A percentile compares a stretch with the other conserved stretches of the same genome.
Conservation (phyloP, 2,888 invertebrate genomes). For the Lithophane semibrunnea region DNA sequence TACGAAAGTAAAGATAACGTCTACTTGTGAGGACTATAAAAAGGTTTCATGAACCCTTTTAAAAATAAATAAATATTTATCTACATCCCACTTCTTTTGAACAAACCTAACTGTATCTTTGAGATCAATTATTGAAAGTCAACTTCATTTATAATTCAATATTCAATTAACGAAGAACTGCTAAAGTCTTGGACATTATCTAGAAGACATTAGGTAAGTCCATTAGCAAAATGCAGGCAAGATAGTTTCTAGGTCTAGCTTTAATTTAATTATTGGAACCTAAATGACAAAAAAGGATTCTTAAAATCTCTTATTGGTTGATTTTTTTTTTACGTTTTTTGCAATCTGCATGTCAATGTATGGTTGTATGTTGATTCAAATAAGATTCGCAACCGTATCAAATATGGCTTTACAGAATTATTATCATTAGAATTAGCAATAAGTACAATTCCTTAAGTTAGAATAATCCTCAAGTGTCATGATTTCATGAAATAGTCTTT, state of each 20-base stretch:
- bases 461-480: no score
- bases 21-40: no score
- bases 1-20: not conserved
- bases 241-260: not conserved
- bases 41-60: not conserved
- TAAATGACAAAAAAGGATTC: not conserved
- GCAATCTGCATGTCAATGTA: no score
- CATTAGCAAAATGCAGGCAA: conserved; percentile 15
- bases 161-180: conserved; percentile 3
- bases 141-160: conserved; percentile 11
- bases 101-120: not conserved
- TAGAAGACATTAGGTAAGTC: not conserved
- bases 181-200: conserved; percentile 25
- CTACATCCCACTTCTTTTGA: not conserved
- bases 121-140: not conserved
- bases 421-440: no score
- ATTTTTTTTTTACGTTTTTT: no score
- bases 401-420: no score
- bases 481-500: no score
- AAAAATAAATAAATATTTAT: not conserved
- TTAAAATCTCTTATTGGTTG: not conserved
- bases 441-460: no score
- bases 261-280: not conserved
- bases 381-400: no score
- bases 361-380: no score